Evolutionary conservation across 2,888 invertebrate species (phyloP).

Genomic region (Pogonocherus hispidulus): DNA sequence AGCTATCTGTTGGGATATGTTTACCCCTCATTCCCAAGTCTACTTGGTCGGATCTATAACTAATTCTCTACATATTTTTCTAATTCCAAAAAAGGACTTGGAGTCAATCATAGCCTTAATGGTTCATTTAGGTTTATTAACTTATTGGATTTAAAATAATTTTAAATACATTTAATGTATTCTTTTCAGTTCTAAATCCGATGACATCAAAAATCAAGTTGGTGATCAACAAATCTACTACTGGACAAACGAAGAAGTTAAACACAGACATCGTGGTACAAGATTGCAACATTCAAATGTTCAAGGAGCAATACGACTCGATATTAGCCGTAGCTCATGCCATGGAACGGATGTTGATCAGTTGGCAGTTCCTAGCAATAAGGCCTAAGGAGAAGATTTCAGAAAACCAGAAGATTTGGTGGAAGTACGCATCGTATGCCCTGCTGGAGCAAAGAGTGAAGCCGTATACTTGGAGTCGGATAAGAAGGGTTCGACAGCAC

Average conservation of each 20-base stretch:
- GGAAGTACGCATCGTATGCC: slow-evolving; percentile 81
- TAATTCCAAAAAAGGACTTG: no score
- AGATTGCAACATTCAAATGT: slow-evolving; percentile 82
- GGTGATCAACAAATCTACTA: slow-evolving; percentile 73
- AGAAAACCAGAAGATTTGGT: slow-evolving; percentile 78
- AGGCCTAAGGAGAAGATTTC: slow-evolving; percentile 66
- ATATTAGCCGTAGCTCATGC: slow-evolving; percentile 73
- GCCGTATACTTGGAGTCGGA: slow-evolving; percentile 82
- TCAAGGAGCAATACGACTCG: slow-evolving; percentile 80
- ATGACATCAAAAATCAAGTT: slow-evolving; percentile 84
- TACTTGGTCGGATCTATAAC: no score
- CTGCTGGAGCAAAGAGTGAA: slow-evolving; percentile 80
- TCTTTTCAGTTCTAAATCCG: slow-evolving; percentile 80
- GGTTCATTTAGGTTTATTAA: no score
- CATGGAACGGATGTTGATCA: slow-evolving; percentile 76
- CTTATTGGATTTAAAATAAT: no score
- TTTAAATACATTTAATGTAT: neutral
- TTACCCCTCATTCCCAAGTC: no score
- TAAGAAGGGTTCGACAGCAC: slow-evolving; percentile 77
- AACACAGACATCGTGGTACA: slow-evolving; percentile 80
- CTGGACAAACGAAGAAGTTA: slow-evolving; percentile 73
- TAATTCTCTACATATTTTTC: no score
- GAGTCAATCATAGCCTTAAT: no score
- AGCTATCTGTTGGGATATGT: no score
- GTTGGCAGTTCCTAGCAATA: slow-evolving; percentile 71